phyloP scores from a whole-genome alignment of 2,113 vertebrate species.

The Bos indicus region DNA sequence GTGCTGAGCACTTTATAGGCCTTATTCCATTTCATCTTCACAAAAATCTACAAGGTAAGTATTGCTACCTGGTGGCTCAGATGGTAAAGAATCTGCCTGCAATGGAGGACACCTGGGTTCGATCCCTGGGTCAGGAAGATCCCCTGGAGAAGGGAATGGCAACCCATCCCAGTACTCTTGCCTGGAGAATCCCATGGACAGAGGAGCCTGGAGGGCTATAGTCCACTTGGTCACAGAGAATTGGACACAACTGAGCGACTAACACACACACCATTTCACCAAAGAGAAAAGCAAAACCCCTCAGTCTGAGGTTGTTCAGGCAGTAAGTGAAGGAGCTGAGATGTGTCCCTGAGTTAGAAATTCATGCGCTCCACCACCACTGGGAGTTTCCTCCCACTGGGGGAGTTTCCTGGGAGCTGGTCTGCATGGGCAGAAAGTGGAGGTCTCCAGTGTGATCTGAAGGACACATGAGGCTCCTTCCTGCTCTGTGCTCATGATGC shows the following conservation, averaged over 20 bases:
- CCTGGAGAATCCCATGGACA: background rate
- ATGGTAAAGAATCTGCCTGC: background rate
- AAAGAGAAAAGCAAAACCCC: background rate
- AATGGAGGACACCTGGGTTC: background rate
- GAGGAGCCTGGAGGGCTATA: background rate
- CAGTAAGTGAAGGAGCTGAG: background rate
- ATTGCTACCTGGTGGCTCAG: background rate
- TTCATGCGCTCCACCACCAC: accelerated
- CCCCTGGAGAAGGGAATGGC: background rate
- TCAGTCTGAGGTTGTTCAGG: background rate
- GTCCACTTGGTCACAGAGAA: background rate
- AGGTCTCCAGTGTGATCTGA: background rate
- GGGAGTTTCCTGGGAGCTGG: background rate
- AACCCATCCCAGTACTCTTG: background rate
- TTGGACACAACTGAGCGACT: background rate
- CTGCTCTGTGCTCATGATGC: background rate
- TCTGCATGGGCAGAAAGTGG: background rate
- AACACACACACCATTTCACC: background rate
- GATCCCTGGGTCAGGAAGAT: background rate
- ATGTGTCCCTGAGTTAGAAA: background rate
- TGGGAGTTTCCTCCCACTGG: accelerated
- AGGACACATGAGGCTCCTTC: background rate
- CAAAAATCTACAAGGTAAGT: accelerated
- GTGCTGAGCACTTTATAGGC: background rate
- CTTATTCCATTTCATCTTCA: background rate